Evolutionary conservation across 1,140 invertebrate species (phyloP), one percentile per base, ranked within the genome.

Genomic region (Philotrypesis tridentata): DNA sequence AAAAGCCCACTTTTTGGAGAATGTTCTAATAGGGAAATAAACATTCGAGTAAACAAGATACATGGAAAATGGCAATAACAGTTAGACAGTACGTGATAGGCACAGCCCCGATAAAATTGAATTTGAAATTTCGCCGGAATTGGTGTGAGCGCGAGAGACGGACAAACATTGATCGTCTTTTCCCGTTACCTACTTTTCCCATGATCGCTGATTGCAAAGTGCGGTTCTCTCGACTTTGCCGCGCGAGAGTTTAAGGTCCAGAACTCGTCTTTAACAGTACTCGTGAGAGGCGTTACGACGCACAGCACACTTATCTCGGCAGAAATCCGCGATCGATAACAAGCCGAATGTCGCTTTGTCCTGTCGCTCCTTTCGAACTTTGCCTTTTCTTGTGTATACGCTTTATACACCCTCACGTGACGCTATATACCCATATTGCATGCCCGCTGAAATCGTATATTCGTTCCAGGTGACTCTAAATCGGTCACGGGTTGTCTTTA

Each of bases 161-260:
- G 29, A 31, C 40, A 60, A 77, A 43, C 55, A 75, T 63, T 29
- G 33, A 55, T 12, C 70, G 37, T 43, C 27, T 85, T 82, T 82
- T 84, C 79, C 80, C 86, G 77, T 82, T 82, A 70, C 29, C 84
- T 86, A 85, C 84, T 85, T 87, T 86, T 85, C 84, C 83, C 86
- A 84, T 87, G 80, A 86, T 86, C 84, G 84, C 73, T 84, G 85
- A 86, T 86, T 86, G 86, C 85, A 82, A 86, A 83, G 85, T 55
- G 21, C 21, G 63, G 33, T 25, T 55, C 43, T 17, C 12, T 17
- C 48, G 48, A 21, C 21, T 14, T 55, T 21, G 43, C 14, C 4
- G 21, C 67, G 48, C 77, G 43, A 12, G 23, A 61, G 43, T 79
- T 71, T 79, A 79, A 79, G 43, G 68, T 60, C 65, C 67, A 71